Percentiles rank a stretch among this genome's conserved stretches.
Conservation (phyloP, 2,113 vertebrate species). For the Lepisosteus osseus region DNA sequence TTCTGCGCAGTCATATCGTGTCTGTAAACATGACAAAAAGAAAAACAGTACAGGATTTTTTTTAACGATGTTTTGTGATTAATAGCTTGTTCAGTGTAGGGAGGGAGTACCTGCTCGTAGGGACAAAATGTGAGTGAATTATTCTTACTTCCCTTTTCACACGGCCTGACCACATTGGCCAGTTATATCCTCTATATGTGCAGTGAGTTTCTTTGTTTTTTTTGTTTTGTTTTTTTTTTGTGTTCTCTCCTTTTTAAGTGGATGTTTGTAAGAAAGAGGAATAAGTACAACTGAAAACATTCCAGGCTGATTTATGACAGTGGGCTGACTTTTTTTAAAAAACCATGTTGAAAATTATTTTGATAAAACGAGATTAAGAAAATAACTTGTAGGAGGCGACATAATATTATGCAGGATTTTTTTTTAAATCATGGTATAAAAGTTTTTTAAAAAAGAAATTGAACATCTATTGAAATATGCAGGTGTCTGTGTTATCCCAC, state of each 20-base stretch:
- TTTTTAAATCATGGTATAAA: slow-evolving; percentile 28
- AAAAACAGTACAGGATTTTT: slow-evolving; percentile 49
- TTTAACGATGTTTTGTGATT: slow-evolving; percentile 73
- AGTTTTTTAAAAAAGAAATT: slow-evolving; percentile 61
- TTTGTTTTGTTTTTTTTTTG: slow-evolving; percentile 49
- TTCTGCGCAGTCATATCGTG: slow-evolving; percentile 70
- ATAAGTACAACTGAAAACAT: slow-evolving; percentile 68
- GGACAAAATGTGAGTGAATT: slow-evolving; percentile 62
- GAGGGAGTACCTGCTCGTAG: slow-evolving; percentile 62
- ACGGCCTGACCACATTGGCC: no score
- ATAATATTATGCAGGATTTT: slow-evolving; percentile 25
- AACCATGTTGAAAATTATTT: slow-evolving; percentile 29
- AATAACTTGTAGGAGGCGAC: slow-evolving; percentile 4
- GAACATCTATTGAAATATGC: slow-evolving; percentile 64
- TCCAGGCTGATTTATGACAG: slow-evolving; percentile 59
- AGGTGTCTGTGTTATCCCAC: slow-evolving; percentile 68
- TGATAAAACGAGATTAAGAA: slow-evolving; percentile 19
- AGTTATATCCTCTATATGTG: slow-evolving; percentile 59
- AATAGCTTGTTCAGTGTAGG: slow-evolving; percentile 71
- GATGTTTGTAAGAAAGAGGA: slow-evolving; percentile 69
- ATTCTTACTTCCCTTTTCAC: slow-evolving; percentile 14
- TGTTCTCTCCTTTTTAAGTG: slow-evolving; percentile 50
- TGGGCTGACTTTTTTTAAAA: slow-evolving; percentile 59
- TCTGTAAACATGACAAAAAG: slow-evolving; percentile 44
- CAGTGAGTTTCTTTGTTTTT: slow-evolving; percentile 63